Conservation (phyloP, 2,888 invertebrate species). For the Brachypalpus laphriformis region DNA sequence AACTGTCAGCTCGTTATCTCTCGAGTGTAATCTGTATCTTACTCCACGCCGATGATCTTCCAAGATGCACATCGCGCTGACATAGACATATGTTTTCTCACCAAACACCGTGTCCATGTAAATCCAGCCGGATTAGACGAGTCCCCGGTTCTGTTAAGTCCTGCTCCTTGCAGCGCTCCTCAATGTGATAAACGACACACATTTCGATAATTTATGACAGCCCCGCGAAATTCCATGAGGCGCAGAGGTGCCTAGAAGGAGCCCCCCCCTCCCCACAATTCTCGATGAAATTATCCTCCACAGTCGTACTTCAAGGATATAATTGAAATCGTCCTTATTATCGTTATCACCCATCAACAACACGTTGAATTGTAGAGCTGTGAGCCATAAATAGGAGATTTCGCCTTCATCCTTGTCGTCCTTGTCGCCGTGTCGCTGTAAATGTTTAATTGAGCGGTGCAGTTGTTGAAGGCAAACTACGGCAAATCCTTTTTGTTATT, state of each 20-base stretch:
- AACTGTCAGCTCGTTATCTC: slow-evolving; percentile 68
- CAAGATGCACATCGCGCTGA: slow-evolving; percentile 46
- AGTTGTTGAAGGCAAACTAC: slow-evolving; percentile 12
- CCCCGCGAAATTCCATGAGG: not conserved
- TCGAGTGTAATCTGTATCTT: slow-evolving; percentile 36
- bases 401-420: not conserved
- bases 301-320: slow-evolving; percentile 46
- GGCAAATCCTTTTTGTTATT: slow-evolving; percentile 59
- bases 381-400: not conserved
- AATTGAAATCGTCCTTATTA: slow-evolving; percentile 62
- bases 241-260: not conserved
- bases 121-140: slow-evolving; percentile 20
- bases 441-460: slow-evolving; percentile 53
- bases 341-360: slow-evolving; percentile 42
- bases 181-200: slow-evolving; percentile 39
- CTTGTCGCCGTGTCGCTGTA: slow-evolving; percentile 7
- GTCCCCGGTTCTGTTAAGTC: not conserved
- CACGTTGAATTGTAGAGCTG: not conserved
- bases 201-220: slow-evolving; percentile 59
- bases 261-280: not conserved
- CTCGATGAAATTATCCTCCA: slow-evolving; percentile 3
- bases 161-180: not conserved
- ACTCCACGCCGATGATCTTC: slow-evolving; percentile 19
- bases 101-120: slow-evolving; percentile 40
- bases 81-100: slow-evolving; percentile 68